These are phyloP conservation scores for Whitmania pigra DNA, from an alignment of 1,140 invertebrate genomes.

Conservation along the genomic window DNA sequence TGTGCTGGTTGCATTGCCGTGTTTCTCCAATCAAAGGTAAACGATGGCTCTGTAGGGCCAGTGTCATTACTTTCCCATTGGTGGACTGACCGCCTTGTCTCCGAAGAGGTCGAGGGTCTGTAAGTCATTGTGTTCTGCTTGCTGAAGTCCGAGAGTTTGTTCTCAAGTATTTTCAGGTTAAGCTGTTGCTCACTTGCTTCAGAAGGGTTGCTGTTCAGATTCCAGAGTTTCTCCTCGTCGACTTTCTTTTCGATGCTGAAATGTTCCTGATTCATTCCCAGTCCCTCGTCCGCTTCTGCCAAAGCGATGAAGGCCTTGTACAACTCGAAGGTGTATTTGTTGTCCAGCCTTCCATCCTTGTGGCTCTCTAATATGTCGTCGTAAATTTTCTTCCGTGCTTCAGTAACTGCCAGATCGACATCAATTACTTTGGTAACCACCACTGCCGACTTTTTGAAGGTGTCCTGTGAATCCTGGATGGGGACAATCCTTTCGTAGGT, in stretches of 20 bases:
- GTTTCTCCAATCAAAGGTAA: too few relatives aligned
- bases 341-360: slow-evolving; percentile 16
- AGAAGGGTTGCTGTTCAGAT: neutral
- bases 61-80: too few relatives aligned
- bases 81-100: too few relatives aligned
- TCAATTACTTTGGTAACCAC: slow-evolving; percentile 38
- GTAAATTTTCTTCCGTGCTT: slow-evolving; percentile 35
- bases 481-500: slow-evolving; percentile 37
- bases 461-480: slow-evolving; percentile 35
- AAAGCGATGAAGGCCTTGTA: slow-evolving; percentile 26
- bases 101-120: too few relatives aligned
- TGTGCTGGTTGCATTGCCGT: too few relatives aligned
- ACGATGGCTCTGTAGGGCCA: too few relatives aligned
- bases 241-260: slow-evolving; percentile 21
- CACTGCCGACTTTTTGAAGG: slow-evolving; percentile 38
- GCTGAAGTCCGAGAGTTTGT: too few relatives aligned
- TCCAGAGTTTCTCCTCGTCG: slow-evolving; percentile 18
- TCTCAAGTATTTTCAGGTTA: too few relatives aligned
- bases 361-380: neutral
- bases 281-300: slow-evolving; percentile 14
- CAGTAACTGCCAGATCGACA: slow-evolving; percentile 36
- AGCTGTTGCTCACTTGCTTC: too few relatives aligned
- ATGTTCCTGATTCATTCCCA: slow-evolving; percentile 2
- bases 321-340: slow-evolving; percentile 25
- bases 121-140: too few relatives aligned